Percentiles rank a stretch among this genome's conserved stretches.
phyloP scores from a whole-genome alignment of 2,888 invertebrate genomes.

The Rhamphomyia laevipes region DNA sequence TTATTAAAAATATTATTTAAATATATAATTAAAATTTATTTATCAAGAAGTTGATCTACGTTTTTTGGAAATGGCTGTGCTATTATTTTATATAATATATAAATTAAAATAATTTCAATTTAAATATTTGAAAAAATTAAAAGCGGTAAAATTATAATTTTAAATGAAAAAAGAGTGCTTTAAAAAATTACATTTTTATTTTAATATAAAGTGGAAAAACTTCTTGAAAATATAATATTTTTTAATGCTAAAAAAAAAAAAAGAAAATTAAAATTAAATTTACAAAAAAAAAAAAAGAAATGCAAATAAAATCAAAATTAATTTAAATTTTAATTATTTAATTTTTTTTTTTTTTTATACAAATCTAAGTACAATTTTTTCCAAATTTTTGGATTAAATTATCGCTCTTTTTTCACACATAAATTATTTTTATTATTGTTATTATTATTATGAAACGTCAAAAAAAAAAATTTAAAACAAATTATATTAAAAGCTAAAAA shows the following conservation, averaged over 20 bases:
- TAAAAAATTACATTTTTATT: conserved; percentile 7
- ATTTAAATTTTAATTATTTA: conserved; percentile 5
- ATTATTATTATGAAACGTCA: neutral
- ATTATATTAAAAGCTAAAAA: conserved; percentile 12
- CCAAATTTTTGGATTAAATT: neutral
- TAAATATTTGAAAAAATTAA: conserved; percentile 15
- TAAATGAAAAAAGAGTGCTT: conserved; percentile 1
- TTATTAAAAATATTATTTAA: conserved; percentile 4
- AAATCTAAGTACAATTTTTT: too few relatives aligned
- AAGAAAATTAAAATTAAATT: too few relatives aligned
- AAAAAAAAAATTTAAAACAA: conserved; percentile 9
- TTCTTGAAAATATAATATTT: conserved; percentile 34
- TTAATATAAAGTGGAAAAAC: conserved; percentile 29
- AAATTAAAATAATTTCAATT: conserved; percentile 18
- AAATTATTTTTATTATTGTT: neutral
- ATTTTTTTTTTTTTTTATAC: neutral
- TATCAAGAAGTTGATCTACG: conserved; percentile 91
- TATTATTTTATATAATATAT: conserved; percentile 26
- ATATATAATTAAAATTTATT: conserved; percentile 9
- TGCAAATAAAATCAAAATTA: conserved; percentile 10
- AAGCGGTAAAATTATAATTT: conserved; percentile 5
- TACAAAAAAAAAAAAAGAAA: conserved; percentile 1
- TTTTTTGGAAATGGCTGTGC: conserved; percentile 80
- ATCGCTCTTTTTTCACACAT: conserved; percentile 1
- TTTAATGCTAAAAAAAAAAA: too few relatives aligned